These are phyloP conservation scores for Caenorhabditis afra DNA, from an alignment of 2,888 invertebrate species.

Conservation along the genomic window DNA sequence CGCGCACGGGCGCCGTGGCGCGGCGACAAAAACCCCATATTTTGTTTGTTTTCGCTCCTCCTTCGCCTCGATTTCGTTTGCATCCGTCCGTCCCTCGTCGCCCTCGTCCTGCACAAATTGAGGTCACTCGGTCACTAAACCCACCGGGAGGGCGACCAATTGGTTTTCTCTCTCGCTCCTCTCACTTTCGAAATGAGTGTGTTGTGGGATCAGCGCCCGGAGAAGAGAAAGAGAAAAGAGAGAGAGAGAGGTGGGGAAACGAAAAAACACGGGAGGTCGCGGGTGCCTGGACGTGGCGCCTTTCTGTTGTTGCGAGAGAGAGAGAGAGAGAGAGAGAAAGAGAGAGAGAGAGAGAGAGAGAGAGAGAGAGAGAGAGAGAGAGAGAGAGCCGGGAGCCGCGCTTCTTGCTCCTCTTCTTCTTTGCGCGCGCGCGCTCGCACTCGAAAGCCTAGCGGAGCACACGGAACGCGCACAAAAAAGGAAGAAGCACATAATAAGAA, in stretches of 20 bases:
- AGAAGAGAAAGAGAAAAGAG: slow-evolving; percentile 20
- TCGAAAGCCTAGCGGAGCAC: slow-evolving; percentile 18
- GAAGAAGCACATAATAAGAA: not conserved
- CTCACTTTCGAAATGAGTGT: slow-evolving; percentile 19
- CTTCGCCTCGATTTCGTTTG: slow-evolving; percentile 32
- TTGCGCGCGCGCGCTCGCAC: no score
- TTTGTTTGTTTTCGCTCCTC: slow-evolving; percentile 24
- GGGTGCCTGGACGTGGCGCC: slow-evolving; percentile 52
- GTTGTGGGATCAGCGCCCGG: slow-evolving; percentile 18
- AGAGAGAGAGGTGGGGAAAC: not conserved
- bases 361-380: slow-evolving; percentile 8
- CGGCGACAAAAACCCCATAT: slow-evolving; percentile 3
- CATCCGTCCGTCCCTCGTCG: no score
- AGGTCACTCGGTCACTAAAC: slow-evolving; percentile 60
- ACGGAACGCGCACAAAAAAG: slow-evolving; percentile 10
- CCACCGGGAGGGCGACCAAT: slow-evolving; percentile 31
- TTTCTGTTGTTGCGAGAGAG: no score
- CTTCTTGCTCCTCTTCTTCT: no score
- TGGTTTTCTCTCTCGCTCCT: slow-evolving; percentile 30
- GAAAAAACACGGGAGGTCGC: slow-evolving; percentile 3
- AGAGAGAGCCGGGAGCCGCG: not conserved
- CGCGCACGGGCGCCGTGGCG: no score
- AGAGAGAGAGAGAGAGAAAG: slow-evolving; percentile 29
- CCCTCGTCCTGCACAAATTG: slow-evolving; percentile 60
- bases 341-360: slow-evolving; percentile 18